These are phyloP conservation scores for Candidula unifasciata DNA, from an alignment of 2,888 invertebrate species.

Conservation along the genomic window DNA sequence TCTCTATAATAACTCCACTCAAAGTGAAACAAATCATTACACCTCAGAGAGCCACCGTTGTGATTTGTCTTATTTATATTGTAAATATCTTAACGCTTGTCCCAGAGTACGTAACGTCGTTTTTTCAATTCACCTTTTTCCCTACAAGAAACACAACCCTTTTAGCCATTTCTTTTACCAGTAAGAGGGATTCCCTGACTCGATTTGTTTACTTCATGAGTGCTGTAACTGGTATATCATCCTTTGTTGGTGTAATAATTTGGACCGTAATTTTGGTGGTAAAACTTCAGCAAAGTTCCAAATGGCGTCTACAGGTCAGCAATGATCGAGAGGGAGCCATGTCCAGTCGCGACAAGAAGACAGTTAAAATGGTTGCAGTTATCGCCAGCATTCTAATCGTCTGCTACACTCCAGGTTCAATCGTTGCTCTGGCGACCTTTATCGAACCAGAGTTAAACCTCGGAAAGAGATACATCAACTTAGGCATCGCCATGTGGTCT, in stretches of 20 bases:
- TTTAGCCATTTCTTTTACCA: neutral
- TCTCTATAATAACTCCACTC: conserved; percentile 11
- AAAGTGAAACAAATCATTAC: conserved; percentile 26
- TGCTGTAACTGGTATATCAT: neutral
- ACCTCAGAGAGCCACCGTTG: neutral
- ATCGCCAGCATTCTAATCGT: conserved; percentile 9
- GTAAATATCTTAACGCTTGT: neutral
- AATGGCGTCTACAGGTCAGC: neutral
- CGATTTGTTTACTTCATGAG: neutral
- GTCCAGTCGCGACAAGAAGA: neutral
- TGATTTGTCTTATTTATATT: neutral
- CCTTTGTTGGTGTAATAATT: neutral
- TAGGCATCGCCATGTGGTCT: neutral
- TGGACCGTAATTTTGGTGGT: conserved; percentile 6
- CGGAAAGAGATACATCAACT: neutral
- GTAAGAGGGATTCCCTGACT: neutral
- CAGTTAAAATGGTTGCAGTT: neutral
- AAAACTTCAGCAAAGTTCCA: conserved; percentile 3
- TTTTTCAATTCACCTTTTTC: neutral
- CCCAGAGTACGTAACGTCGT: neutral
- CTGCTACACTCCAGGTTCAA: conserved; percentile 3
- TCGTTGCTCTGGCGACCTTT: neutral
- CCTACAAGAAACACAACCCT: neutral
- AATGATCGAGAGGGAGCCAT: neutral
- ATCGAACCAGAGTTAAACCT: conserved; percentile 8